Evolutionary conservation across 2,888 invertebrate genomes (phyloP).

Genomic region (Shargacucullia verbasci): DNA sequence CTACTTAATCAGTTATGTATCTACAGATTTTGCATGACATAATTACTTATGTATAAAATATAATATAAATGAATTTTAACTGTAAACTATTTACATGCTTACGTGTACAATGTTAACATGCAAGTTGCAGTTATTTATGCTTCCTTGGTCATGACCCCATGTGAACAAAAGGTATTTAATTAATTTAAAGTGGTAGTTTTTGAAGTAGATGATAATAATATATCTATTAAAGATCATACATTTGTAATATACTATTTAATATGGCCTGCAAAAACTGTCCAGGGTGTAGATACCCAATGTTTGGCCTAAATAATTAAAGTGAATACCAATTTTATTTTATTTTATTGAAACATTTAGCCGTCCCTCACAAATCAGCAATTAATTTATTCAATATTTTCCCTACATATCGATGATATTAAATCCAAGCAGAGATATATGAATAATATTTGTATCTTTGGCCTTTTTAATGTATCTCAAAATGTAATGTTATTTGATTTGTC

Average conservation of each 20-base stretch:
- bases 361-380: conserved; percentile 25
- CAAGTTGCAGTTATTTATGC: conserved; percentile 2
- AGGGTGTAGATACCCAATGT: conserved; percentile 10
- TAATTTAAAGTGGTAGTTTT: conserved; percentile 1
- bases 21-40: neutral
- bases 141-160: conserved; percentile 19
- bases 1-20: too few species aligned
- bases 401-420: too few species aligned
- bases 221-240: conserved; percentile 4
- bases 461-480: too few species aligned
- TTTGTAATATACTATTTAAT: conserved; percentile 6
- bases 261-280: conserved; percentile 12
- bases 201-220: neutral
- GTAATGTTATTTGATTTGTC: too few species aligned
- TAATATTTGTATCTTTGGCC: too few species aligned
- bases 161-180: neutral
- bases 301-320: conserved; percentile 40
- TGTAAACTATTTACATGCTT: conserved; percentile 1
- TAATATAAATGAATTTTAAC: conserved; percentile 5
- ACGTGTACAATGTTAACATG: neutral
- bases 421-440: too few species aligned
- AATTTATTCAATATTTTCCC: conserved; percentile 1
- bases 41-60: neutral
- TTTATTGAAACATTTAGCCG: conserved; percentile 15
- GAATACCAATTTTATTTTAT: neutral